phyloP scores from a whole-genome alignment of 2,888 invertebrate genomes.

The Malacosoma neustria region DNA sequence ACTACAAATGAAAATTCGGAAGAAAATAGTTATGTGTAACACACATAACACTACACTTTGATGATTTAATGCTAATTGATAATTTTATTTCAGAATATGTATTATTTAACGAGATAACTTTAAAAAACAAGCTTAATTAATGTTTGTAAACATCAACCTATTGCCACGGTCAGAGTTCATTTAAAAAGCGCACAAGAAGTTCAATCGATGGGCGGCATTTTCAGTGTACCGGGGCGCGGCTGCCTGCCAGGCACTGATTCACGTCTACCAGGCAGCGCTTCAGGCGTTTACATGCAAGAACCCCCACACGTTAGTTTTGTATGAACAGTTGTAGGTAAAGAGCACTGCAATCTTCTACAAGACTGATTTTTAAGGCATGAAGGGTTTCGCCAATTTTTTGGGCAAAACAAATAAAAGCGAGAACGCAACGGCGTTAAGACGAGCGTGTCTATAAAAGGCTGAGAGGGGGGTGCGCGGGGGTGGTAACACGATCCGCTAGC shows the following conservation, averaged over 20 bases:
- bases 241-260: slow-evolving; percentile 55
- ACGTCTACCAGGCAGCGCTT: slow-evolving; percentile 42
- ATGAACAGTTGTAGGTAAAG: too few relatives aligned
- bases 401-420: slow-evolving; percentile 70
- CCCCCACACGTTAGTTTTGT: too few relatives aligned
- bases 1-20: too few relatives aligned
- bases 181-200: slow-evolving; percentile 55
- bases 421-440: slow-evolving; percentile 53
- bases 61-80: too few relatives aligned
- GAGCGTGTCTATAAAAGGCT: slow-evolving; percentile 74
- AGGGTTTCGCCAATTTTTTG: slow-evolving; percentile 64
- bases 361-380: slow-evolving; percentile 23
- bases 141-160: slow-evolving; percentile 54
- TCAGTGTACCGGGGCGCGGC: slow-evolving; percentile 25
- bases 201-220: slow-evolving; percentile 46
- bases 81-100: too few relatives aligned
- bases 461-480: slow-evolving; percentile 72
- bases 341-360: slow-evolving; percentile 11
- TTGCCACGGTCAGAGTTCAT: slow-evolving; percentile 32
- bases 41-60: background rate
- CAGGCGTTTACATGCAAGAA: too few relatives aligned
- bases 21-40: background rate
- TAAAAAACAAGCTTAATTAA: slow-evolving; percentile 43
- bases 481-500: slow-evolving; percentile 73
- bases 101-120: slow-evolving; percentile 22